Percentiles rank a stretch among this genome's conserved stretches.
These are phyloP conservation scores for Anguilla obscura DNA, from an alignment of 2,797 vertebrate species.

Conservation along the genomic window DNA sequence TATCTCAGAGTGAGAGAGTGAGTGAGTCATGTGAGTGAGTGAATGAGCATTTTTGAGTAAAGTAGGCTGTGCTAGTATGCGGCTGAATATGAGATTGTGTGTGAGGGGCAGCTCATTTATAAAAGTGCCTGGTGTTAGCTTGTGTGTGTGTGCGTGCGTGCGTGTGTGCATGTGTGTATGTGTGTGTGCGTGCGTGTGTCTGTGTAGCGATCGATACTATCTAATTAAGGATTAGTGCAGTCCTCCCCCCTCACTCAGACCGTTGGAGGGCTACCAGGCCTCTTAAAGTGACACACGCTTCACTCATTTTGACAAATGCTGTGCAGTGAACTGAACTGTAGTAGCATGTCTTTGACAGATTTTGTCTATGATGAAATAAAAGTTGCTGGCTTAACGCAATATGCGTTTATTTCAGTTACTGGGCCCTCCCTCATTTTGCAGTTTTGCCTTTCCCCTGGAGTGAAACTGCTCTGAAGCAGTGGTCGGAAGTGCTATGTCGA, in stretches of 20 bases:
- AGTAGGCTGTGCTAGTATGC: conserved; percentile 41
- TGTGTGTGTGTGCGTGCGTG: conserved; percentile 41
- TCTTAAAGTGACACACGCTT: conserved; percentile 18
- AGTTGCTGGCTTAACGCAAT: neutral
- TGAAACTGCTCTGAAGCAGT: neutral
- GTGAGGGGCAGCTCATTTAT: neutral
- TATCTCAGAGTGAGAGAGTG: neutral
- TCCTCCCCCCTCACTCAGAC: conserved; percentile 8
- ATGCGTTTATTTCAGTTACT: neutral
- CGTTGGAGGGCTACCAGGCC: neutral
- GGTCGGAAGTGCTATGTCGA: neutral
- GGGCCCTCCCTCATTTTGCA: neutral
- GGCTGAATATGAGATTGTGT: neutral
- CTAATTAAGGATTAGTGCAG: conserved; percentile 35
- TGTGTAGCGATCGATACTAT: conserved; percentile 35
- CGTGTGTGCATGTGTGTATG: conserved; percentile 27
- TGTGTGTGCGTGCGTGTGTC: conserved; percentile 13
- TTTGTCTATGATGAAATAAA: conserved; percentile 2
- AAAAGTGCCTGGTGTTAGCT: neutral
- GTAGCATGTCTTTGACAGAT: neutral
- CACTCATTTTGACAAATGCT: neutral
- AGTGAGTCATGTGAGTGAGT: conserved; percentile 37
- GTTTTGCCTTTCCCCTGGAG: neutral
- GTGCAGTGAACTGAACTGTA: neutral
- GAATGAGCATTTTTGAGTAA: conserved; percentile 6